Conservation (phyloP, 2,797 vertebrate species). For the Bradypodion pumilum region DNA sequence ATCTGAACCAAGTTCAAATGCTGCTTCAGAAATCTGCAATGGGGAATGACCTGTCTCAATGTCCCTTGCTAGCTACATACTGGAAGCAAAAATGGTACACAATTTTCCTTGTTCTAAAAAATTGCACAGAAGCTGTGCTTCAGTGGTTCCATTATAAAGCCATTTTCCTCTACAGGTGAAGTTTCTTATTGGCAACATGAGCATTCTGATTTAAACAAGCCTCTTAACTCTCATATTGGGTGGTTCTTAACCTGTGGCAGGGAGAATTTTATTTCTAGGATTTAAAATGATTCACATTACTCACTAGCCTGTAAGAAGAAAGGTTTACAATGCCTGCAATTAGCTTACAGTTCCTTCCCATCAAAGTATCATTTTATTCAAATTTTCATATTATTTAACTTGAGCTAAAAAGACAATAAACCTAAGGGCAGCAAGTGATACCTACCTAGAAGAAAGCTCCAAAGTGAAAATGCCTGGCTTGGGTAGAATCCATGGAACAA, state of each 20-base stretch:
- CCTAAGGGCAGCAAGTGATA: background rate
- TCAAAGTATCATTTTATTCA: background rate
- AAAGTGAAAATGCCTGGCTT: background rate
- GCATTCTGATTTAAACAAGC: constrained; percentile 37
- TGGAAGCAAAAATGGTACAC: background rate
- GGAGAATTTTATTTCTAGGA: constrained; percentile 21
- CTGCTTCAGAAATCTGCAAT: background rate
- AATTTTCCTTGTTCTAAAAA: constrained; percentile 12
- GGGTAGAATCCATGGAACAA: background rate
- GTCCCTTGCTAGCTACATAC: background rate
- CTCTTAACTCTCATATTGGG: constrained; percentile 28
- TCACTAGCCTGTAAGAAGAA: constrained; percentile 2
- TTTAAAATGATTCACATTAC: background rate
- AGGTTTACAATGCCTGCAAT: constrained; percentile 20
- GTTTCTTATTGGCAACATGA: constrained; percentile 17
- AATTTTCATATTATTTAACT: background rate
- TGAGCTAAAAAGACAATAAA: background rate
- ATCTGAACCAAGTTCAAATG: constrained; percentile 21
- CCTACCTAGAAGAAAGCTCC: background rate
- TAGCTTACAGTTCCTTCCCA: too few species aligned
- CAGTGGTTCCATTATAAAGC: constrained; percentile 28
- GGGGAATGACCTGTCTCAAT: background rate
- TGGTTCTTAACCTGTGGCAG: constrained; percentile 14
- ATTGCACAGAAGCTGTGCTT: background rate
- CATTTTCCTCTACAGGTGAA: constrained; percentile 28